These are phyloP conservation scores for Cirrhinus mrigala DNA, from an alignment of 2,797 vertebrate species.

Conservation along the genomic window DNA sequence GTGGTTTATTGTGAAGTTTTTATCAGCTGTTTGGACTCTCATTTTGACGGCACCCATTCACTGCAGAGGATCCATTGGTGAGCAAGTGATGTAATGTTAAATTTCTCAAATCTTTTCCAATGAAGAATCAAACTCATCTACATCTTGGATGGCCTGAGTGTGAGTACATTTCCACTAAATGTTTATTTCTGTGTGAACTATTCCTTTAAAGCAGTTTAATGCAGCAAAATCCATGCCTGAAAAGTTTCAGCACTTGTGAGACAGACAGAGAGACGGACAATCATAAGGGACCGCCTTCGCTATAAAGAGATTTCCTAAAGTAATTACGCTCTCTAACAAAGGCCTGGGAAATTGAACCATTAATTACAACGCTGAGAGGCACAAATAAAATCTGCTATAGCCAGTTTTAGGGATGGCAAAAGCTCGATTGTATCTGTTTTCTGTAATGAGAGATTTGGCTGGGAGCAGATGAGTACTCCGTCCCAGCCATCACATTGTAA, in stretches of 20 bases:
- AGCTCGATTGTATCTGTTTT: slow-evolving; percentile 57
- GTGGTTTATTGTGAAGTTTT: background rate
- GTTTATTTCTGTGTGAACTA: background rate
- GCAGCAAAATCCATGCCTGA: slow-evolving; percentile 1
- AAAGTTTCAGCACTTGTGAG: background rate
- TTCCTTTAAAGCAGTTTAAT: slow-evolving; percentile 2
- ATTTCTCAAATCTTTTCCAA: background rate
- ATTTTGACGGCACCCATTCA: background rate
- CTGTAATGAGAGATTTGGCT: slow-evolving; percentile 55
- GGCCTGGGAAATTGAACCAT: slow-evolving; percentile 68
- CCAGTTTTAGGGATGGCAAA: slow-evolving; percentile 27
- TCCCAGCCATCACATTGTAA: slow-evolving; percentile 65
- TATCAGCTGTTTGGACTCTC: background rate
- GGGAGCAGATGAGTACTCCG: slow-evolving; percentile 59
- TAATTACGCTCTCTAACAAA: slow-evolving; percentile 69
- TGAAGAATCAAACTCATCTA: background rate
- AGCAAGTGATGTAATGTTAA: background rate
- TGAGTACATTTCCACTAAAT: background rate
- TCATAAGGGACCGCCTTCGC: background rate
- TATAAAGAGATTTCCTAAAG: slow-evolving; percentile 55
- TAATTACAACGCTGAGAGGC: slow-evolving; percentile 66
- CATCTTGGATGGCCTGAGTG: background rate
- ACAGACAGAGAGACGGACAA: background rate
- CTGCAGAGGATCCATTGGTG: background rate
- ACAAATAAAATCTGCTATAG: slow-evolving; percentile 27